These are phyloP conservation scores for Marmota flaviventris DNA, from an alignment of 2,113 vertebrate genomes.

Conservation along the genomic window DNA sequence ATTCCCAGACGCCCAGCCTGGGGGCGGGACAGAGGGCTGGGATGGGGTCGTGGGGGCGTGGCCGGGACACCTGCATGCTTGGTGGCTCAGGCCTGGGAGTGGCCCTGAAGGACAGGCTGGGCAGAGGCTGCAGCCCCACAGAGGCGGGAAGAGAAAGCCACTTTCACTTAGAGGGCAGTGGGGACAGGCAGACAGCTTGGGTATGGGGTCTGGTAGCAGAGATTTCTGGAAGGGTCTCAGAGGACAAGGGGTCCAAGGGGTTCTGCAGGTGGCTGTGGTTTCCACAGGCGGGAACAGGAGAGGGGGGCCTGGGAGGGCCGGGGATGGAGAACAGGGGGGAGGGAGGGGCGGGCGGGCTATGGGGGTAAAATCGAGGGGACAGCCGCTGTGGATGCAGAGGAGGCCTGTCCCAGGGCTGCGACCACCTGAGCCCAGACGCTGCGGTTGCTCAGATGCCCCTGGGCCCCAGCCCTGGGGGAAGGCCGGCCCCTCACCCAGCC, in stretches of 20 bases:
- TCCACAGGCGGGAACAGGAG: neutral
- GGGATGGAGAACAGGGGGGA: no score
- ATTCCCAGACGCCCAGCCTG: neutral
- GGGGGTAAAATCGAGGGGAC: no score
- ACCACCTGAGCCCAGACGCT: neutral
- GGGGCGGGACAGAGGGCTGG: constrained; percentile 61
- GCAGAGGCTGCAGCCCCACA: neutral
- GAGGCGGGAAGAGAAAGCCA: neutral
- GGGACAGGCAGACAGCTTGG: neutral
- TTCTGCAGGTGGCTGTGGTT: neutral
- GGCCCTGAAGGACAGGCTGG: neutral
- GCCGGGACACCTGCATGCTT: neutral
- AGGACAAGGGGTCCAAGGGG: neutral
- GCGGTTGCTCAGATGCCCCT: neutral
- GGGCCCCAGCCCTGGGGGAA: no score
- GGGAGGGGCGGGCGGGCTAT: neutral
- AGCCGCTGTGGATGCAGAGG: neutral
- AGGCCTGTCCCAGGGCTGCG: no score
- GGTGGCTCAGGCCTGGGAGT: neutral
- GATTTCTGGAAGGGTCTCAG: neutral
- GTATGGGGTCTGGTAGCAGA: no score
- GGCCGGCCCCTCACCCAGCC: neutral
- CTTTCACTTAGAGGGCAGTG: neutral
- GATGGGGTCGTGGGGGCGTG: neutral
- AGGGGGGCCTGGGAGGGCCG: no score